A percentile compares a stretch with the other conserved stretches of the same genome.
Conservation (phyloP, 2,888 invertebrate genomes). For the Thymelicus sylvestris region DNA sequence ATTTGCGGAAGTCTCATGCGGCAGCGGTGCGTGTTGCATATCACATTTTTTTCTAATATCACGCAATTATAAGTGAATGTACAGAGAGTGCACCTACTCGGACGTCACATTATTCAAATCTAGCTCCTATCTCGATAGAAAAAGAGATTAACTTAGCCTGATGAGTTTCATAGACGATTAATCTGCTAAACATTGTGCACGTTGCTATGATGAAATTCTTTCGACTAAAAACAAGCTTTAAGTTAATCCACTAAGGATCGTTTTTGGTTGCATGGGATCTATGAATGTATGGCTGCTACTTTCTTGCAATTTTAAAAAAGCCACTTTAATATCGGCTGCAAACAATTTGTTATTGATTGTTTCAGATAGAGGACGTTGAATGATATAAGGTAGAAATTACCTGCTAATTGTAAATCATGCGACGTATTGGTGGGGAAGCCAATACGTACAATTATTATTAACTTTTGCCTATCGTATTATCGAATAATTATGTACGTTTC, state of each 20-base stretch:
- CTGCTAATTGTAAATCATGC: slow-evolving; percentile 20
- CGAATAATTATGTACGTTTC: not conserved
- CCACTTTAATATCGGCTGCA: slow-evolving; percentile 17
- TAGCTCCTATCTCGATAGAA: slow-evolving; percentile 3
- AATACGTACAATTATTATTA: not conserved
- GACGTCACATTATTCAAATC: not conserved
- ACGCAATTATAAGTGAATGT: slow-evolving; percentile 52
- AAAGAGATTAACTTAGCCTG: slow-evolving; percentile 1
- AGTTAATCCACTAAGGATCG: not conserved
- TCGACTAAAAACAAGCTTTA: slow-evolving; percentile 12
- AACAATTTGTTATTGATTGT: slow-evolving; percentile 29
- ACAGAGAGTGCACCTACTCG: slow-evolving; percentile 31
- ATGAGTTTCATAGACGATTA: not conserved
- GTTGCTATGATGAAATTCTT: slow-evolving; percentile 14
- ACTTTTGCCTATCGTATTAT: slow-evolving; percentile 9
- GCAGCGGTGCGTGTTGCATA: slow-evolving; percentile 45
- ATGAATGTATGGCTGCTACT: slow-evolving; percentile 4
- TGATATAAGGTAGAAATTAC: slow-evolving; percentile 26
- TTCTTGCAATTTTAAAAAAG: slow-evolving; percentile 20
- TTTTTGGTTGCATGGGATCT: not conserved
- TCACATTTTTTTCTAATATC: slow-evolving; percentile 48
- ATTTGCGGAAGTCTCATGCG: slow-evolving; percentile 50
- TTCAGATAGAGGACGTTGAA: not conserved
- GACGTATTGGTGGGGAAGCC: slow-evolving; percentile 18
- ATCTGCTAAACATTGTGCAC: slow-evolving; percentile 31